Conservation (phyloP, 2,888 invertebrate genomes). For the Tanytarsus gracilentus region DNA sequence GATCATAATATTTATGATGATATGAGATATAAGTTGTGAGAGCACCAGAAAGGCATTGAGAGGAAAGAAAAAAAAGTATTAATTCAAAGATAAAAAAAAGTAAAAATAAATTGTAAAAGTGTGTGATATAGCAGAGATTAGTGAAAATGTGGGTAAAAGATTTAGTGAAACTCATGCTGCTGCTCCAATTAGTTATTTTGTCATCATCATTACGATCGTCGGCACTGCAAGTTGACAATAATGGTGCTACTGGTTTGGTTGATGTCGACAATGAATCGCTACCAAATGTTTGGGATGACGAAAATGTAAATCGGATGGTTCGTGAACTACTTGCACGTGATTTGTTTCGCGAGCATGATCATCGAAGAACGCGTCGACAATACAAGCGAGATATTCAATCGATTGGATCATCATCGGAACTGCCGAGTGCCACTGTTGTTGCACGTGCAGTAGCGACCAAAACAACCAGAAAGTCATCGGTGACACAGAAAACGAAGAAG, state of each 20-base stretch:
- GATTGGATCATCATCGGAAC: neutral
- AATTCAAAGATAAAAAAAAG: too few relatives aligned
- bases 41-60: too few relatives aligned
- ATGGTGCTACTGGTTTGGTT: neutral
- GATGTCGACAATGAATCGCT: neutral
- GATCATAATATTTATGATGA: too few relatives aligned
- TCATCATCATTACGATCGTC: slow-evolving; percentile 9
- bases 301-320: slow-evolving; percentile 14
- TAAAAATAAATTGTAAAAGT: too few relatives aligned
- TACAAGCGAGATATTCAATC: slow-evolving; percentile 18
- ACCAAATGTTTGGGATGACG: slow-evolving; percentile 21
- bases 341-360: slow-evolving; percentile 5
- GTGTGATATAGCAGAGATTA: too few relatives aligned
- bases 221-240: too few relatives aligned
- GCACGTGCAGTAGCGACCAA: too few relatives aligned
- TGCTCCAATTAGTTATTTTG: slow-evolving; percentile 13
- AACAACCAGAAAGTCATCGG: neutral
- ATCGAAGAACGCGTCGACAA: neutral
- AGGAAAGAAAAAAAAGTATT: too few relatives aligned
- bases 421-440: neutral
- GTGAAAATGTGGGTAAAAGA: slow-evolving; percentile 26
- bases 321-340: slow-evolving; percentile 5
- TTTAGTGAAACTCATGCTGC: slow-evolving; percentile 12
- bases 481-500: slow-evolving; percentile 6
- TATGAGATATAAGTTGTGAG: too few relatives aligned